A percentile compares a stretch with the other conserved stretches of the same genome.
phyloP scores from a whole-genome alignment of 2,113 vertebrate genomes.

The Columba livia region DNA sequence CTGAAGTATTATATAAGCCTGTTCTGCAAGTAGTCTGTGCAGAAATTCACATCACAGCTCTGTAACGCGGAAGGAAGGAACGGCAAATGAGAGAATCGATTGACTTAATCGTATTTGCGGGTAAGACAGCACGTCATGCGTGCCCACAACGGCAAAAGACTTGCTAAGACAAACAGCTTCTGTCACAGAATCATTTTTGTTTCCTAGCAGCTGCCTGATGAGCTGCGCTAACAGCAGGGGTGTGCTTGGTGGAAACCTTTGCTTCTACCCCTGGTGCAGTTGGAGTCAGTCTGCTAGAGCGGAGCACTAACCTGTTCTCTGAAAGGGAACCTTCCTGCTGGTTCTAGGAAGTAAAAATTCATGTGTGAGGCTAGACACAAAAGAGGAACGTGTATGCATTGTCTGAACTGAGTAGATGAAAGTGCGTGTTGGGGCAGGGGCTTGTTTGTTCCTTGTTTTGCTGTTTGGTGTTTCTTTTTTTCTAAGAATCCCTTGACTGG shows the following conservation, averaged over 20 bases:
- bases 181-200: not conserved
- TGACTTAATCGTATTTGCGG: not conserved
- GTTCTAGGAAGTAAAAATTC: not conserved
- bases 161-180: not conserved
- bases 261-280: rapidly evolving
- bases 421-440: not conserved
- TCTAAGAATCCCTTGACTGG: not conserved
- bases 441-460: not conserved
- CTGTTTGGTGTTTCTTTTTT: not conserved
- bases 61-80: not conserved
- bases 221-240: not conserved
- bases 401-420: not conserved
- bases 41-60: not conserved
- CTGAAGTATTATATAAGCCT: not conserved
- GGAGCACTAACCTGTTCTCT: not conserved
- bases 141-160: not conserved
- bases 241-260: not conserved
- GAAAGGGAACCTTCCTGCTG: not conserved
- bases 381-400: not conserved
- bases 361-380: not conserved
- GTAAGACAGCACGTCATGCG: not conserved
- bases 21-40: not conserved
- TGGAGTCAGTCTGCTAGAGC: not conserved
- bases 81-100: not conserved
- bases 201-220: not conserved